phyloP scores from a whole-genome alignment of 2,797 vertebrate genomes.

The Distichodus sexfasciatus region DNA sequence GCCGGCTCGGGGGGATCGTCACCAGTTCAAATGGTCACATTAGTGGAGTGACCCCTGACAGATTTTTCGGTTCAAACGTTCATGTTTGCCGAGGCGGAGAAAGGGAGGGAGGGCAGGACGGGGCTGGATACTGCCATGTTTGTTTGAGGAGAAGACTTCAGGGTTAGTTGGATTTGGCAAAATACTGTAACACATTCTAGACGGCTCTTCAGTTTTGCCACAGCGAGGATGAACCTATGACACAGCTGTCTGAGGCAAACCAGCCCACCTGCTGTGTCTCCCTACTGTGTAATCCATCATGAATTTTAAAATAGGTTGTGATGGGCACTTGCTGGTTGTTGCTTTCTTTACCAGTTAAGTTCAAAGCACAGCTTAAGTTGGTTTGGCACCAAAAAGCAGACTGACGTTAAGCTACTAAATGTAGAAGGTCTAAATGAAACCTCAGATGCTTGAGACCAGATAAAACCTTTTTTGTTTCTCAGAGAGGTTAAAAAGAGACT shows the following conservation, averaged over 20 bases:
- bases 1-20: slow-evolving; percentile 55
- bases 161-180: not conserved
- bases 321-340: too few relatives aligned
- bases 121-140: slow-evolving; percentile 40
- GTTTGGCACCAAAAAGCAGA: too few relatives aligned
- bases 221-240: not conserved
- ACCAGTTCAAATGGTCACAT: slow-evolving; percentile 57
- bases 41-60: slow-evolving; percentile 47
- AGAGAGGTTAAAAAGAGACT: too few relatives aligned
- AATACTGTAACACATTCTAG: not conserved
- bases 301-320: too few relatives aligned
- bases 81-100: slow-evolving; percentile 60
- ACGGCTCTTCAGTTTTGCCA: not conserved
- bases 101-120: not conserved
- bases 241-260: not conserved
- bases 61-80: slow-evolving; percentile 69
- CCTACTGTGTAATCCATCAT: too few relatives aligned
- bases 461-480: too few relatives aligned
- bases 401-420: too few relatives aligned
- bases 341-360: too few relatives aligned
- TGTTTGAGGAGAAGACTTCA: slow-evolving; percentile 50
- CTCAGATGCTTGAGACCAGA: too few relatives aligned
- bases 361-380: too few relatives aligned
- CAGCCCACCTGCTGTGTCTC: not conserved
- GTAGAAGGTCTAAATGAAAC: too few relatives aligned